Base-by-base conservation (phyloP, 2,888 invertebrate species). In the Cyaniris semiargus region DNA sequence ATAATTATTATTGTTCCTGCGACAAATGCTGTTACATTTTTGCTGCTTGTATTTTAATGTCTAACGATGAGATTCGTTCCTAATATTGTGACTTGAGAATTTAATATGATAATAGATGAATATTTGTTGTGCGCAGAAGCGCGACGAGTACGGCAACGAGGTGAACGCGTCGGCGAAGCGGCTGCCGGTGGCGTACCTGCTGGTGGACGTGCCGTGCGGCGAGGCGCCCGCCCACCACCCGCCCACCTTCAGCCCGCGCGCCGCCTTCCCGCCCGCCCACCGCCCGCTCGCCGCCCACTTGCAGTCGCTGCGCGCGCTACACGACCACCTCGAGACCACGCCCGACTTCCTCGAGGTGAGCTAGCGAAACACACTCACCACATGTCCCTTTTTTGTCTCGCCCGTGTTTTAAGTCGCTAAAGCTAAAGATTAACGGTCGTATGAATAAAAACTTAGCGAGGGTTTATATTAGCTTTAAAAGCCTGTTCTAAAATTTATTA, bases 81-180 rank as follows among this genome's bases (percentile, higher is more conserved):
- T n/a, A n/a, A n/a, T n/a, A n/a, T n/a, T n/a, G n/a, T n/a, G n/a
- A n/a, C n/a, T n/a, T n/a, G n/a, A n/a, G 44, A 44, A 44, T 44
- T 44, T 44, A 53, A 53, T 18, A 53, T 3, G 13, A 18, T 53
- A 53, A n/a, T n/a, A n/a, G n/a, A n/a, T n/a, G 4, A 53, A 15
- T 53, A 44, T 44, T 15, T 58, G 21, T 58, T 3, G 66, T 66
- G 58, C 93, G 44, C 13, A 99, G 99, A 98, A 98, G 92, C 99
- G 98, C 88, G 99, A 99, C 94, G 96, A 96, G 81, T 99, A 99
- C 93, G 99, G 99, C 77, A 99, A 99, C 93, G 99, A 99, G 94
- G 98, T 99, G 82, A 97, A 97, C 79, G 97, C 98, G 86, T 92
- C 98, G 85, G 99, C 98, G 44, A 96, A 98, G 86, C 99, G 99